Base-by-base conservation (phyloP, 2,113 vertebrate species). In the Corydoras maculifer region DNA sequence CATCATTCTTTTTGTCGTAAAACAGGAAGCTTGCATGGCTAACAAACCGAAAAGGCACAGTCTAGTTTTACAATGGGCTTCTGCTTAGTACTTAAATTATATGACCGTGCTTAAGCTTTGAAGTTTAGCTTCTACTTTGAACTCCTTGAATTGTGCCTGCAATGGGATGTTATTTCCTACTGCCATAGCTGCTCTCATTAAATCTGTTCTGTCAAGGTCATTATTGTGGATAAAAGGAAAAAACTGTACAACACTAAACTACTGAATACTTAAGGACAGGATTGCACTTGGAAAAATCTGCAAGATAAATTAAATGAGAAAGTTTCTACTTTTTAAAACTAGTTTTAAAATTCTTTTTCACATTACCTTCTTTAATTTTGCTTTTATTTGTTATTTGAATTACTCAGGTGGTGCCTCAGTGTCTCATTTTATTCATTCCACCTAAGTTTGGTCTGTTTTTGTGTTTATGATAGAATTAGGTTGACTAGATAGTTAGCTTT, bases 81-180 rank as follows among this genome's bases (percentile, higher is more conserved):
- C 62, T 18, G 57, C 63, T 65, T 29, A 9, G 70, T 11, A n/a
- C 58, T 53, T 25, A 14, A 66, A n/a, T 59, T n/a, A 43, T 50
- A 25, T 2, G 54, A n/a, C 62, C 53, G 14, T 48, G 65, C 55
- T 25, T 9, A 25, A 25, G 43, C 63, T 66, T 73, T 66, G 71
- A 73, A 73, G 57, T 55, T 53, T 60, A 32, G 69, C 18, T 66
- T 73, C 64, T 53, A 35, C 63, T 73, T 73, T 66, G 55, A 73
- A 66, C 53, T 59, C 14, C 3, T 25, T 32, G 35, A 50, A 59
- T 58, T 51, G 14, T 69, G 62, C 53, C 29, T 50, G 58, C n/a
- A n/a, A 43, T 66, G 50, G 43, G 35, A 65, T 58, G 60, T 62
- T 59, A 55, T 35, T 71, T 71, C 59, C 49, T 25, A 43, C n/a